phyloP scores from a whole-genome alignment of 2,113 vertebrate genomes.

The Cettia cetti region DNA sequence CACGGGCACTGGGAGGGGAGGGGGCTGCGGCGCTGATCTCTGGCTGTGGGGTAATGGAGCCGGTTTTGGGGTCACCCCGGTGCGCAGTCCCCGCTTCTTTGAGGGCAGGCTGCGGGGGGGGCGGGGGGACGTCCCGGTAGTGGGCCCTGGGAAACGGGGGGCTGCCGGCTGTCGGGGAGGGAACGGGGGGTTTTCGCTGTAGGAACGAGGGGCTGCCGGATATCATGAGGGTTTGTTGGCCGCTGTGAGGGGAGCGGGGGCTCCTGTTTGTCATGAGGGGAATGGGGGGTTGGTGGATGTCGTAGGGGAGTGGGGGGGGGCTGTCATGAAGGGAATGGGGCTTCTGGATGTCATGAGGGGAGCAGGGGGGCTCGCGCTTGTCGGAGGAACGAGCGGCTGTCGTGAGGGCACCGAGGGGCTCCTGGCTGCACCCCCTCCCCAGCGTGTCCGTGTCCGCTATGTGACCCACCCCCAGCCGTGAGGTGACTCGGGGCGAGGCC shows the following conservation, averaged over 20 bases:
- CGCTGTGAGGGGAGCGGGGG: not conserved
- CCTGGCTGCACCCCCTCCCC: not conserved
- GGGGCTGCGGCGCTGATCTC: not conserved
- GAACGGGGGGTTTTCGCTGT: not conserved
- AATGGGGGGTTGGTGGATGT: not conserved
- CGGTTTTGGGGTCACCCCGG: not conserved
- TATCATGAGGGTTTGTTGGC: not conserved
- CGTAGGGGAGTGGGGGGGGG: not conserved
- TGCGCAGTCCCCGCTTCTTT: not conserved
- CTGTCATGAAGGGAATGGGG: not conserved
- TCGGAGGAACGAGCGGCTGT: not conserved
- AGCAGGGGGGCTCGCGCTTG: not conserved
- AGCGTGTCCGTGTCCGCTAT: fast-evolving
- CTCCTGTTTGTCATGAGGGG: not conserved
- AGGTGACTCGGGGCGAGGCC: not conserved
- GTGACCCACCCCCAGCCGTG: fast-evolving
- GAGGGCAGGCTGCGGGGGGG: not conserved
- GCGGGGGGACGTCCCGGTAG: not conserved
- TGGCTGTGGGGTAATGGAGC: not conserved
- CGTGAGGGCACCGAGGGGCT: not conserved
- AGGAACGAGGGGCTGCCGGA: not conserved
- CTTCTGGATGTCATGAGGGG: not conserved
- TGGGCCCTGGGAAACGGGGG: not conserved
- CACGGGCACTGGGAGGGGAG: not conserved
- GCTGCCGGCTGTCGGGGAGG: not conserved